These are phyloP conservation scores for Drosophila repleta DNA, from an alignment of 1,140 invertebrate species.

Conservation along the genomic window DNA sequence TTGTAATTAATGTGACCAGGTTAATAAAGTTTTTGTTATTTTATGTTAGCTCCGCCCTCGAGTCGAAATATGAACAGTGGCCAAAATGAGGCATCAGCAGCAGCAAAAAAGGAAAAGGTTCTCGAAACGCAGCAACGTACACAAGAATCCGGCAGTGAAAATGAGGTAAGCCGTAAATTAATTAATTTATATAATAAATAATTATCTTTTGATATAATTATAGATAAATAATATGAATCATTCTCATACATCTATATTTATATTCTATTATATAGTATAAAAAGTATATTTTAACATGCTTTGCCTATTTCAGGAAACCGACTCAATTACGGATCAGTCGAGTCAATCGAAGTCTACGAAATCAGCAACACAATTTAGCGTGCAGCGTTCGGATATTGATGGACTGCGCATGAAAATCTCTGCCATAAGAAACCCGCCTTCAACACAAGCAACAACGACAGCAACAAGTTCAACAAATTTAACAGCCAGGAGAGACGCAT, in stretches of 20 bases:
- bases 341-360: conserved; percentile 74
- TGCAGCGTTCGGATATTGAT: conserved; percentile 78
- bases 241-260: no score
- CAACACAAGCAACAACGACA: conserved; percentile 23
- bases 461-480: conserved; percentile 9
- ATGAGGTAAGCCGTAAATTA: conserved; percentile 60
- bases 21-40: conserved; percentile 35
- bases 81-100: conserved; percentile 79
- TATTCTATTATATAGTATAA: no score
- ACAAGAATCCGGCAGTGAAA: conserved; percentile 80
- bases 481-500: not conserved
- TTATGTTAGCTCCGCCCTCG: conserved; percentile 47
- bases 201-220: no score
- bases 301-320: conserved; percentile 59
- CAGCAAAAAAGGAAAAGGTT: conserved; percentile 74
- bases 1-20: conserved; percentile 42
- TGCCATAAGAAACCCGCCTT: conserved; percentile 67
- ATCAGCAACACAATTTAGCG: conserved; percentile 81
- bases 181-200: not conserved
- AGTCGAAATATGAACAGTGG: conserved; percentile 81
- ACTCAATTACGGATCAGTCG: conserved; percentile 76
- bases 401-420: conserved; percentile 83
- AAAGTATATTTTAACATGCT: not conserved
- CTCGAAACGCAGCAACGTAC: conserved; percentile 75
- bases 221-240: no score